Conservation (phyloP, 30 jellyfish, hydroid and myxozoan genomes). For the Chironex yamaguchii region DNA sequence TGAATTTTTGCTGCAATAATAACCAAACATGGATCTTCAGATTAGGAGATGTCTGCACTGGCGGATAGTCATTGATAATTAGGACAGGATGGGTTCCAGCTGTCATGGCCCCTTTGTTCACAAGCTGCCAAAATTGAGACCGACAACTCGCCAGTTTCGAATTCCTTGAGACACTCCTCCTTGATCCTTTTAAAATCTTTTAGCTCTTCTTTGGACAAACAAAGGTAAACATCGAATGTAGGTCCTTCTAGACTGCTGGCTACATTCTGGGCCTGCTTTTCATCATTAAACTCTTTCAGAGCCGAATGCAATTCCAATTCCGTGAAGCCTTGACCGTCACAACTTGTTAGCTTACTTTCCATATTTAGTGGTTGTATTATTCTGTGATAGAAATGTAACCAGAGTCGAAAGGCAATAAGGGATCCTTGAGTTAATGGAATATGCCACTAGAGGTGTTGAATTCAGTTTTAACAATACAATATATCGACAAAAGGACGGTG, state of each 20-base stretch:
- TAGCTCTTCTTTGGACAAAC: neutral
- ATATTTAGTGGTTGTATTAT: too few species aligned
- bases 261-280: neutral
- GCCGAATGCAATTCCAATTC: constrained; percentile 42
- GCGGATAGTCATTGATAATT: constrained; percentile 66
- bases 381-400: constrained; percentile 11
- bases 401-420: too few species aligned
- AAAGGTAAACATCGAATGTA: constrained; percentile 5
- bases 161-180: neutral
- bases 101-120: constrained; percentile 72
- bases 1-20: constrained; percentile 17
- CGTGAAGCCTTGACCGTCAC: constrained; percentile 29
- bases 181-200: neutral
- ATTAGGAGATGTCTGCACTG: too few species aligned
- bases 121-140: constrained; percentile 72
- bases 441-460: too few species aligned
- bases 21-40: constrained; percentile 23
- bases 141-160: constrained; percentile 29
- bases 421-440: too few species aligned
- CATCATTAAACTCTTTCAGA: constrained; percentile 50
- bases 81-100: constrained; percentile 60
- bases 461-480: too few species aligned
- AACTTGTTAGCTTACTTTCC: constrained; percentile 8
- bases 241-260: constrained; percentile 12
- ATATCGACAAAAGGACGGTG: too few species aligned